Conservation (phyloP, 1,140 invertebrate genomes). For the Polypedilum pembai region DNA sequence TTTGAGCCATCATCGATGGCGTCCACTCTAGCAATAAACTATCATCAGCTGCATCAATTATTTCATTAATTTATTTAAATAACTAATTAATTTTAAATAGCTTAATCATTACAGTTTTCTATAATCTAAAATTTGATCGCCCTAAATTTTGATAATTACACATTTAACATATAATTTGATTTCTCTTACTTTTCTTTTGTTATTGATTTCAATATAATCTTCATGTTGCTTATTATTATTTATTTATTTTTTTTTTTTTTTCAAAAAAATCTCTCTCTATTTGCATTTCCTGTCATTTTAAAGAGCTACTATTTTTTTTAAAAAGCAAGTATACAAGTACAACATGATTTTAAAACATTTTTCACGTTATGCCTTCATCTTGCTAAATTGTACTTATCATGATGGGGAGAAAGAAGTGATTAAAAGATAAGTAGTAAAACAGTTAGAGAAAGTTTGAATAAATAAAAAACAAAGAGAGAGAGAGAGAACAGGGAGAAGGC, state of each 20-base stretch:
- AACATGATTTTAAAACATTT: no score
- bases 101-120: background rate
- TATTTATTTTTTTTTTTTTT: no score
- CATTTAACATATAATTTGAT: conserved; percentile 16
- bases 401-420: background rate
- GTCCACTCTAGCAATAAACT: background rate
- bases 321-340: no score
- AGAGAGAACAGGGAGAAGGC: background rate
- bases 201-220: no score
- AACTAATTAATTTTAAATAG: conserved; percentile 20
- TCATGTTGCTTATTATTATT: no score
- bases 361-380: no score
- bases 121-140: background rate
- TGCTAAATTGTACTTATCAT: no score
- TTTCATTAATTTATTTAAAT: conserved; percentile 1
- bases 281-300: no score
- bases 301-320: no score
- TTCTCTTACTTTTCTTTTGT: background rate
- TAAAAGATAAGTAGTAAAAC: background rate
- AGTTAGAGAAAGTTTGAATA: background rate
- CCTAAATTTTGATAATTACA: background rate
- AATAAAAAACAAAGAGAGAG: background rate
- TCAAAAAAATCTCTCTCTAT: no score
- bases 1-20: background rate
- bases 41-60: no score